A percentile compares a stretch with the other conserved stretches of the same genome.
Evolutionary conservation across 2,113 vertebrate species (phyloP).

Genomic region (Delphinapterus leucas): DNA sequence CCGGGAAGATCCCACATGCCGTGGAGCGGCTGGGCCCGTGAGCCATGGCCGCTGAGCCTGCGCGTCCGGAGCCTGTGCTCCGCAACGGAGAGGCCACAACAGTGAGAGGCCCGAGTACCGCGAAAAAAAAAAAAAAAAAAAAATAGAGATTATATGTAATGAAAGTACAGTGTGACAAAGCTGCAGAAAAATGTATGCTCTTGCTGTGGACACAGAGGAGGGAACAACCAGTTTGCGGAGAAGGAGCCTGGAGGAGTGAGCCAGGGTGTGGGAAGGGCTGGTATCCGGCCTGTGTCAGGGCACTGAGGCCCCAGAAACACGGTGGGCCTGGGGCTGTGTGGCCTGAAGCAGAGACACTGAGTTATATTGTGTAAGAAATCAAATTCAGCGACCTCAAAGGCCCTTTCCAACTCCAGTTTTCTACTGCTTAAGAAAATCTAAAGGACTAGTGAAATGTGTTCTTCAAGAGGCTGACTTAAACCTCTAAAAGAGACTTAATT

Average conservation of each 20-base stretch:
- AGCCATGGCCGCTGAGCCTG: too few relatives aligned
- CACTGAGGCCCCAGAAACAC: neutral
- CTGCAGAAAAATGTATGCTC: neutral
- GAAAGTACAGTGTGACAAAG: neutral
- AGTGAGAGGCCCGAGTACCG: too few relatives aligned
- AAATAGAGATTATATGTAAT: neutral
- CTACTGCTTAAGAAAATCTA: neutral
- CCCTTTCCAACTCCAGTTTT: neutral
- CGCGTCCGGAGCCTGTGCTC: too few relatives aligned
- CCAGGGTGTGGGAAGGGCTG: too few relatives aligned
- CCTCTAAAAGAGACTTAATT: neutral
- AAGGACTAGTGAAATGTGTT: neutral
- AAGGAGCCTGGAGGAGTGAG: neutral
- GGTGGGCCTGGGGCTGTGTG: accelerated
- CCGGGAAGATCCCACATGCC: too few relatives aligned
- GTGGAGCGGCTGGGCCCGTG: too few relatives aligned
- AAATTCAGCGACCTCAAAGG: neutral
- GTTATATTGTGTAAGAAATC: neutral
- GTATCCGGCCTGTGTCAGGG: accelerated
- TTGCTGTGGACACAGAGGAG: neutral
- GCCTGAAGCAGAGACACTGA: neutral
- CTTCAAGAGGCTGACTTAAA: neutral
- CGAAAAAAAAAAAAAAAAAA: too few relatives aligned
- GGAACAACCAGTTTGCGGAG: accelerated
- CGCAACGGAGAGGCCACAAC: too few relatives aligned